Evolutionary conservation across 2,888 invertebrate genomes (phyloP), one percentile per base, ranked within the genome.

Genomic region (Graphium colonna): DNA sequence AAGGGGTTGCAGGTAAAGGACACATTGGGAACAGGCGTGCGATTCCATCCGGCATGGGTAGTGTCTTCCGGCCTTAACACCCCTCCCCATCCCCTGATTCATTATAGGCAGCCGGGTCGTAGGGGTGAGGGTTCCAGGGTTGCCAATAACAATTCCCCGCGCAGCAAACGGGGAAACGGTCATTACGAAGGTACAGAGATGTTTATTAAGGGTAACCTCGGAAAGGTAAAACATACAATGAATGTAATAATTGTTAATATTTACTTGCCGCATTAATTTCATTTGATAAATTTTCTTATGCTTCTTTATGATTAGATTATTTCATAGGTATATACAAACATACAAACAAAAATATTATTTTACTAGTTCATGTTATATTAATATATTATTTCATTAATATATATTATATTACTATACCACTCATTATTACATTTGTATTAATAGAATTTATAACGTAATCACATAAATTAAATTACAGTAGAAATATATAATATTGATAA

Each of bases 101-200:
- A 77, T 82, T 81, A 82, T 79, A 67, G 73, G 73, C 65, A 65
- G 65, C 73, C 73, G 75, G 85, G 85, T 82, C 82, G 84, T 65
- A 77, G 82, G 80, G 84, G 81, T 66, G 75, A 73, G 82, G 75
- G 80, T 79, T 18, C 51, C 51, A 55, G 70, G 75, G 75, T 76
- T 83, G 77, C 83, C 71, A 77, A 61, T 63, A 56, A 56, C 57
- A 59, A 46, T 48, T 43, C 47, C 44, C 53, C 51, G 48, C 57
- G 55, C 59, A 55, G 59, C 57, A 57, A 55, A 26, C 51, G 39
- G 59, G 70, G 65, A 62, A 61, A 60, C 62, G 52, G 50, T 51
- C 49, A 61, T 62, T 57, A 61, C 55, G 55, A 54, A 49, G 39
- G 49, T 45, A 36, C 39, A 18, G 7, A 13, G n/a, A 43, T 44